Evolutionary conservation across 1,140 invertebrate genomes (phyloP).

Genomic region (Trichomalopsis sarcophagae): DNA sequence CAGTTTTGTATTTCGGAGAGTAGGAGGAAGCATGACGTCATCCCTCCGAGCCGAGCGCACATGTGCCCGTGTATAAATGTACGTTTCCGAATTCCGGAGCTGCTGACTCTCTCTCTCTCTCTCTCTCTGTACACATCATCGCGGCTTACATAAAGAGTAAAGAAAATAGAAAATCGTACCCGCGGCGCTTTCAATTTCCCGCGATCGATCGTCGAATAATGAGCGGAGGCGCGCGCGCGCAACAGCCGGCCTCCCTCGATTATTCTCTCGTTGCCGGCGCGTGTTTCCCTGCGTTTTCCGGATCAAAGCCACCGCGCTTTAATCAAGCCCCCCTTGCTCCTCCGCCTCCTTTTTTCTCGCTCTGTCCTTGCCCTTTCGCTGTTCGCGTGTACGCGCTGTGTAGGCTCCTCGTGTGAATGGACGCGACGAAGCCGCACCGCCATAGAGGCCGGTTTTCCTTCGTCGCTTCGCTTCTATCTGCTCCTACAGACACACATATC

Average conservation of each 20-base stretch:
- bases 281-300: background rate
- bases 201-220: background rate
- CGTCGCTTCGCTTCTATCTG: background rate
- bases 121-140: background rate
- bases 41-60: background rate
- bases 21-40: background rate
- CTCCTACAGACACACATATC: conserved; percentile 3
- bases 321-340: background rate
- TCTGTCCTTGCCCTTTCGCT: conserved; percentile 17
- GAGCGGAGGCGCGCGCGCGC: too few relatives aligned
- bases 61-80: background rate
- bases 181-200: conserved; percentile 2
- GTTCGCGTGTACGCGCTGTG: background rate
- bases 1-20: background rate
- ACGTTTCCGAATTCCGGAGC: background rate
- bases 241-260: background rate
- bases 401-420: background rate
- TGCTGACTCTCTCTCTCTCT: background rate
- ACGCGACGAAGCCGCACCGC: background rate
- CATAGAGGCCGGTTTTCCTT: background rate
- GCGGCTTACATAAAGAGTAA: background rate
- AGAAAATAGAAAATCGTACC: background rate
- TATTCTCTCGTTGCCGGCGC: background rate
- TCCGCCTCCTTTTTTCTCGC: background rate
- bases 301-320: background rate